These are phyloP conservation scores for Gymnocypris eckloni DNA, from an alignment of 2,797 vertebrate genomes.

Conservation along the genomic window DNA sequence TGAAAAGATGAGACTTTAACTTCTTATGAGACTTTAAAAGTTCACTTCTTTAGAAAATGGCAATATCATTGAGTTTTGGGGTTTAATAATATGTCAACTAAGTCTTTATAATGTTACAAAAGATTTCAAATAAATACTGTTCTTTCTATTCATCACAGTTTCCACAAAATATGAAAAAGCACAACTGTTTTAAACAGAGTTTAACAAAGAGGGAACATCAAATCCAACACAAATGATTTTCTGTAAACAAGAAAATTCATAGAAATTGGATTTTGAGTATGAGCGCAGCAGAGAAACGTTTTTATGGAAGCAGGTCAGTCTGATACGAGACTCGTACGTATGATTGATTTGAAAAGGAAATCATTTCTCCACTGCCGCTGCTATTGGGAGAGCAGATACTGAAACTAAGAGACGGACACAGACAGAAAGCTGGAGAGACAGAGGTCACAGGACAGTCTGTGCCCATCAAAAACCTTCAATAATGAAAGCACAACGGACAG, in stretches of 20 bases:
- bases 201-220: conserved; percentile 38
- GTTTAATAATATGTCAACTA: background rate
- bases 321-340: conserved; percentile 72
- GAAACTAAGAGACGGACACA: conserved; percentile 59
- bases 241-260: conserved; percentile 51
- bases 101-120: background rate
- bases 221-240: conserved; percentile 45
- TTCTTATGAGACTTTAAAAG: background rate
- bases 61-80: background rate
- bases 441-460: conserved; percentile 39
- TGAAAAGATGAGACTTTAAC: background rate
- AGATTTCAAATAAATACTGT: background rate
- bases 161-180: background rate
- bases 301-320: conserved; percentile 71
- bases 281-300: conserved; percentile 60
- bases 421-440: conserved; percentile 7
- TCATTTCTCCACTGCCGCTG: conserved; percentile 70
- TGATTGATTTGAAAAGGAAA: conserved; percentile 77
- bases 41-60: background rate
- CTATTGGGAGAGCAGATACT: conserved; percentile 69
- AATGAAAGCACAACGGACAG: conserved; percentile 52
- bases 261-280: conserved; percentile 56
- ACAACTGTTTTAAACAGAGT: background rate
- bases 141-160: background rate
- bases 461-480: conserved; percentile 55